A percentile compares a stretch with the other conserved stretches of the same genome.
Evolutionary conservation across 2,797 vertebrate genomes (phyloP).

Genomic region (Cuculus canorus): DNA sequence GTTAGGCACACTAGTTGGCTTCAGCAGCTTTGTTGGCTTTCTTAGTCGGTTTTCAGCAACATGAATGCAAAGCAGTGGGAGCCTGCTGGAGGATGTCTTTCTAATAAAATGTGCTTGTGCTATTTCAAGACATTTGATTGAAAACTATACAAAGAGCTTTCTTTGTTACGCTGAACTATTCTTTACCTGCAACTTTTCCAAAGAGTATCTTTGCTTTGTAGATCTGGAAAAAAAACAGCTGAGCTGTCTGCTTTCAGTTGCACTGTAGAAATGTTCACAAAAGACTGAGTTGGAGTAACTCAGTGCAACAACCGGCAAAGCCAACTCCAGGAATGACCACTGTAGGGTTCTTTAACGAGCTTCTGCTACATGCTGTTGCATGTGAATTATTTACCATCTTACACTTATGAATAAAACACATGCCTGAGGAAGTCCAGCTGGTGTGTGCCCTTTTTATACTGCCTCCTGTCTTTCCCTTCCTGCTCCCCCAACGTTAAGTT

Average conservation of each 20-base stretch:
- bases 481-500: not conserved
- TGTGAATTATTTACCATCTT: constrained; percentile 46
- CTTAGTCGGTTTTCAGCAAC: not conserved
- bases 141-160: not conserved
- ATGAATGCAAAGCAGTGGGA: not conserved
- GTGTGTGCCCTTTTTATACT: not conserved
- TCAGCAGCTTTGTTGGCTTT: not conserved
- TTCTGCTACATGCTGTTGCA: not conserved
- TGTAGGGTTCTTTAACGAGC: not conserved
- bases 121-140: not conserved
- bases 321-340: not conserved
- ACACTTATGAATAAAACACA: constrained; percentile 46
- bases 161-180: not conserved
- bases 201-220: not conserved
- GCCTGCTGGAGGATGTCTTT: not conserved
- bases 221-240: not conserved
- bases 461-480: not conserved
- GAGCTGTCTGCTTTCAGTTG: not conserved
- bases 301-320: not conserved
- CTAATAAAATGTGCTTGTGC: not conserved
- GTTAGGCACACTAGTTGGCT: not conserved
- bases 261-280: not conserved
- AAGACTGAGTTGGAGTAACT: not conserved
- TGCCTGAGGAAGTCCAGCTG: not conserved
- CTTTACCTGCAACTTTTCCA: not conserved